Evolutionary conservation across 1,140 invertebrate genomes (phyloP).

Genomic region (Lamellibrachia luymesi): DNA sequence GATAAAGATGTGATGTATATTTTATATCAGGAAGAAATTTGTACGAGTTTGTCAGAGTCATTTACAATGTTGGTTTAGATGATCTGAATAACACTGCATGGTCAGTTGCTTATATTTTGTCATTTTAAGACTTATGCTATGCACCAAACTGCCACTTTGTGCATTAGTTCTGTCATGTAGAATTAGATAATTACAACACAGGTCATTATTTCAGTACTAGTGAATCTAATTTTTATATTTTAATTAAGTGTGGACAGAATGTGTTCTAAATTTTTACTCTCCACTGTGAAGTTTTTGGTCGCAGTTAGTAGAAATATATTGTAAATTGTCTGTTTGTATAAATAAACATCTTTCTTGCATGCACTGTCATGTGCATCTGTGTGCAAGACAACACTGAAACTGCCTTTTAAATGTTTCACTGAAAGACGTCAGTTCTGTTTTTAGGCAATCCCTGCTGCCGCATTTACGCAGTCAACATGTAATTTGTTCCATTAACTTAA

Average conservation of each 20-base stretch:
- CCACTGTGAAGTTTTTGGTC: neutral
- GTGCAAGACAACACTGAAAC: neutral
- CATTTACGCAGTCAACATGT: no score
- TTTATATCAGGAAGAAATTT: neutral
- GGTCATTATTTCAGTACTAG: neutral
- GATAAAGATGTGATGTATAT: neutral
- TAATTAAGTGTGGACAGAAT: neutral
- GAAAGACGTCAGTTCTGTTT: neutral
- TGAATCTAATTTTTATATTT: neutral
- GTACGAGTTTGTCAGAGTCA: neutral
- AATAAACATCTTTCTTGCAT: neutral
- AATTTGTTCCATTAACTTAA: no score
- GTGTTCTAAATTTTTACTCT: neutral
- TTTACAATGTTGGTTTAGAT: neutral
- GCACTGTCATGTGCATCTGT: neutral
- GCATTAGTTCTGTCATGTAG: neutral
- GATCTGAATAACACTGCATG: neutral
- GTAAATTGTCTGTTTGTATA: slow-evolving; percentile 2
- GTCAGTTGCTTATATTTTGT: neutral
- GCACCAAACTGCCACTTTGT: neutral
- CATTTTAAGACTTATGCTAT: neutral
- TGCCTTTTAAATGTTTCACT: neutral
- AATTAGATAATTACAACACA: neutral
- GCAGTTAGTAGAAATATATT: neutral
- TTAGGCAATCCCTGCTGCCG: no score